A percentile compares a stretch with the other conserved stretches of the same genome.
phyloP scores from a whole-genome alignment of 2,888 invertebrate species.

The Osmoderma eremita region DNA sequence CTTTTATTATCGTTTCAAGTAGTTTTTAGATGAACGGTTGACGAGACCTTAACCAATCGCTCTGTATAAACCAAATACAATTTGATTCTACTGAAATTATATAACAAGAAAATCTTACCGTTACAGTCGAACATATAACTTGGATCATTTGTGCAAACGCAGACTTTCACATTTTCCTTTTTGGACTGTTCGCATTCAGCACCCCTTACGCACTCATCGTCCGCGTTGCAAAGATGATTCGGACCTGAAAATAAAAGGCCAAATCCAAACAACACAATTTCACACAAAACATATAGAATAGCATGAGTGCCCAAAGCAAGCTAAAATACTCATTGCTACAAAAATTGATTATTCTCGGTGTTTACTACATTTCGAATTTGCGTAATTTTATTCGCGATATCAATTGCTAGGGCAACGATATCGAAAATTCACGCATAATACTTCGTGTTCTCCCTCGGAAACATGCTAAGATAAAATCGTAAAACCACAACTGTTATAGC shows the following conservation, averaged over 20 bases:
- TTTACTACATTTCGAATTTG: too few species aligned
- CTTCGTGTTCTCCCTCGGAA: too few species aligned
- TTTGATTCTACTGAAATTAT: neutral
- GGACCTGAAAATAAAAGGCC: conserved; percentile 53
- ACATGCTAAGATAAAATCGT: conserved; percentile 18
- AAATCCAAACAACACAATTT: neutral
- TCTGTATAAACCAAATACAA: neutral
- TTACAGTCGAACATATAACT: conserved; percentile 33
- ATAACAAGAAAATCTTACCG: conserved; percentile 30
- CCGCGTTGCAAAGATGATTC: conserved; percentile 57
- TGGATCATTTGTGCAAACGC: conserved; percentile 33
- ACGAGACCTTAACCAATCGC: too few species aligned
- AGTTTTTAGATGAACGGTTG: too few species aligned
- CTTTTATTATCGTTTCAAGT: too few species aligned
- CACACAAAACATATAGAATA: too few species aligned
- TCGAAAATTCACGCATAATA: too few species aligned
- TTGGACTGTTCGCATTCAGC: conserved; percentile 53
- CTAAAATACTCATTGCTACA: too few species aligned
- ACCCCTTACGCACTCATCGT: conserved; percentile 58
- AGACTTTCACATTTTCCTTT: conserved; percentile 34
- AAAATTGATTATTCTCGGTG: too few species aligned
- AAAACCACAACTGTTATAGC: neutral
- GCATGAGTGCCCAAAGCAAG: too few species aligned
- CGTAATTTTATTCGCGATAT: too few species aligned
- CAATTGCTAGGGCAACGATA: too few species aligned